Percentiles rank a stretch among this genome's conserved stretches.
Conservation (phyloP, 2,113 vertebrate species). For the Anthoscopus minutus region DNA sequence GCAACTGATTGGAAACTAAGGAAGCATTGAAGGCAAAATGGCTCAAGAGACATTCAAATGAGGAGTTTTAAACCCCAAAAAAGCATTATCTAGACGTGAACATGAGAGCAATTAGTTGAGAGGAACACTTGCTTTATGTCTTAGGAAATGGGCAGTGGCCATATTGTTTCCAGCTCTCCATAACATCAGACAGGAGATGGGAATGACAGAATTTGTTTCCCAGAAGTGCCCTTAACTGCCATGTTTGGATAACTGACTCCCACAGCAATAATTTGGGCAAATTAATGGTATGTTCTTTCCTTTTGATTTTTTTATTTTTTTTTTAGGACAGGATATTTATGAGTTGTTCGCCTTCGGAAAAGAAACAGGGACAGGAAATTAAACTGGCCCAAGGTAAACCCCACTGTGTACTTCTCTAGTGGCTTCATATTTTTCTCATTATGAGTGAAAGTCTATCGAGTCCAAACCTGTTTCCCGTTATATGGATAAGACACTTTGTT, state of each 20-base stretch:
- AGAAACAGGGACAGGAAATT: slow-evolving; percentile 57
- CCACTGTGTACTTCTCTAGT: not conserved
- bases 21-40: not conserved
- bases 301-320: not conserved
- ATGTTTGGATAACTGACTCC: not conserved
- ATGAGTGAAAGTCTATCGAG: not conserved
- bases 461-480: slow-evolving; percentile 6
- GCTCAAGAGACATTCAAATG: not conserved
- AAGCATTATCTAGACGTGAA: not conserved
- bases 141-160: not conserved
- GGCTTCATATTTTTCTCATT: slow-evolving; percentile 33
- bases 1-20: not conserved
- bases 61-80: not conserved
- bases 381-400: slow-evolving; percentile 49
- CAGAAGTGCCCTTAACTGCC: not conserved
- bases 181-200: not conserved
- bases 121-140: not conserved
- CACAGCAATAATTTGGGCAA: not conserved
- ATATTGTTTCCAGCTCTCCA: not conserved
- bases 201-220: not conserved
- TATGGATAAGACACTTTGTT: slow-evolving; percentile 5
- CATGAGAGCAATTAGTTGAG: not conserved
- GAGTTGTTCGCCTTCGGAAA: not conserved
- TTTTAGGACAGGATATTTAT: not conserved
- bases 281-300: not conserved